Conservation (phyloP, 1,140 invertebrate genomes). For the Lucilia sericata region DNA sequence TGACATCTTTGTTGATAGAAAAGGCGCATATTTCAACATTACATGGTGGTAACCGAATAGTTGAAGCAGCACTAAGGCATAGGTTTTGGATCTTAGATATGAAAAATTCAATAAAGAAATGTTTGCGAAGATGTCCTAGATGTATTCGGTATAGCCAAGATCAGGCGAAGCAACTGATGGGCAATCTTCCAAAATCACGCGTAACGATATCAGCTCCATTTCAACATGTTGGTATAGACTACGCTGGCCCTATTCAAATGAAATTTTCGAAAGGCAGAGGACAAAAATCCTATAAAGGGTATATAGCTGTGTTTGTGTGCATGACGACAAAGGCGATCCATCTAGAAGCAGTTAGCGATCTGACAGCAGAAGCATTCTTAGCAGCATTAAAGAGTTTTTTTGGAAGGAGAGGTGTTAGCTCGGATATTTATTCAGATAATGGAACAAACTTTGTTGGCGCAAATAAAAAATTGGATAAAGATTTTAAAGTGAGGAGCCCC, state of each 20-base stretch:
- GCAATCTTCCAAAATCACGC: background rate
- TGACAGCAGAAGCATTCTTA: slow-evolving; percentile 54
- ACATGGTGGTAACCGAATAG: slow-evolving; percentile 38
- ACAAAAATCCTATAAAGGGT: slow-evolving; percentile 49
- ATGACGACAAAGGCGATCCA: slow-evolving; percentile 57
- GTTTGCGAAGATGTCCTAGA: background rate
- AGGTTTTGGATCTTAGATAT: slow-evolving; percentile 39
- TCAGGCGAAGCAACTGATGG: slow-evolving; percentile 43
- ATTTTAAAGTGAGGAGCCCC: slow-evolving; percentile 52
- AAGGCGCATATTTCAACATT: background rate
- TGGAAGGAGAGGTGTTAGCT: slow-evolving; percentile 53
- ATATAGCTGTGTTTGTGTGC: slow-evolving; percentile 54
- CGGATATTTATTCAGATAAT: no score
- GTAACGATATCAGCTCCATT: slow-evolving; percentile 48
- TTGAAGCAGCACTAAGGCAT: slow-evolving; percentile 7
- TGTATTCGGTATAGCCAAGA: no score
- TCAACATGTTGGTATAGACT: slow-evolving; percentile 52
- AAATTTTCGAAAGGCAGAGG: slow-evolving; percentile 48
- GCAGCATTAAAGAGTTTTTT: slow-evolving; percentile 54
- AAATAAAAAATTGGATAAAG: slow-evolving; percentile 36
- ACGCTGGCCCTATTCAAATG: slow-evolving; percentile 53
- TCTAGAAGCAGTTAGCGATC: slow-evolving; percentile 52
- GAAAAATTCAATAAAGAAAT: slow-evolving; percentile 30
- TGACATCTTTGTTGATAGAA: background rate
- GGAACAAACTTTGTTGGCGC: slow-evolving; percentile 61